Evolutionary conservation across 2,797 vertebrate genomes (phyloP).

Genomic region (Galagoides demidoff): DNA sequence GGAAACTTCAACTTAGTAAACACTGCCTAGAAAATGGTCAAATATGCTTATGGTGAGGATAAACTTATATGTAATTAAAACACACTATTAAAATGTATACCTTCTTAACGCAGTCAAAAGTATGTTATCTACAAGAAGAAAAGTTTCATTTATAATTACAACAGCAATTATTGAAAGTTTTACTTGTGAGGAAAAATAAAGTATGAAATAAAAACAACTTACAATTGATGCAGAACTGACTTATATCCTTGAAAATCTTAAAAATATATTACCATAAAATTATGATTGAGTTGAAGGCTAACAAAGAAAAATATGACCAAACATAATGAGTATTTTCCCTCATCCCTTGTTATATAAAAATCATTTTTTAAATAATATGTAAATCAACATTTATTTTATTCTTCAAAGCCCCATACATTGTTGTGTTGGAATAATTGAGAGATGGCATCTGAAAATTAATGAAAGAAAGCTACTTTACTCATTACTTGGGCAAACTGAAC

Average conservation of each 20-base stretch:
- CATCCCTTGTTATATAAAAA: background rate
- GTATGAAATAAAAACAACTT: constrained; percentile 10
- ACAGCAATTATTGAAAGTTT: constrained; percentile 6
- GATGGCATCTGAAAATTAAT: background rate
- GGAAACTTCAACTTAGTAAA: constrained; percentile 33
- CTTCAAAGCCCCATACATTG: background rate
- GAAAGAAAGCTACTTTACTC: background rate
- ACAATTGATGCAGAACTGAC: background rate
- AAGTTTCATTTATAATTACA: constrained; percentile 46
- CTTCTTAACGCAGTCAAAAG: background rate
- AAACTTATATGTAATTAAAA: constrained; percentile 42
- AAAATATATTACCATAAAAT: constrained; percentile 28
- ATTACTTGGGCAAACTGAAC: constrained; percentile 50
- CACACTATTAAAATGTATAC: background rate
- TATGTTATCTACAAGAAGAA: background rate
- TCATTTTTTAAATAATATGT: background rate
- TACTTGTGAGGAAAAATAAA: constrained; percentile 40
- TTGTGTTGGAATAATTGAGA: background rate
- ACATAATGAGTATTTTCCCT: background rate
- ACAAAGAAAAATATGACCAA: constrained; percentile 22
- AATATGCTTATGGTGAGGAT: constrained; percentile 26
- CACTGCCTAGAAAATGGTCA: constrained; percentile 8
- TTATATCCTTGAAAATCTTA: background rate
- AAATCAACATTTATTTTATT: constrained; percentile 1
- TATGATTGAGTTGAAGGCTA: constrained; percentile 11